These are phyloP conservation scores for Heliothis virescens DNA, from an alignment of 1,140 invertebrate species.

Conservation along the genomic window DNA sequence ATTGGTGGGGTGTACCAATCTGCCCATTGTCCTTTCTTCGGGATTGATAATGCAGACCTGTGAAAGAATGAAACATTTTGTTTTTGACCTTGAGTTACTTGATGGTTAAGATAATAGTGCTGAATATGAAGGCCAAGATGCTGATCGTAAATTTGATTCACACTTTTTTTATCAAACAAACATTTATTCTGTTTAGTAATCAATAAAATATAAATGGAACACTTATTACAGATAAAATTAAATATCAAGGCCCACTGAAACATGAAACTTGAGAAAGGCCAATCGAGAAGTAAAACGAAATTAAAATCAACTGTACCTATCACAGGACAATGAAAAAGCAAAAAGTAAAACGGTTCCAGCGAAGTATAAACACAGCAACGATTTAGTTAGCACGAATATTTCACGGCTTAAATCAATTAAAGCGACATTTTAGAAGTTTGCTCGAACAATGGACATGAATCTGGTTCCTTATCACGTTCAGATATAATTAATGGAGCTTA, in stretches of 20 bases:
- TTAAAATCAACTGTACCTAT: too few relatives aligned
- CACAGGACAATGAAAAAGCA: not conserved
- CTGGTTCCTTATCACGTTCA: conserved; percentile 53
- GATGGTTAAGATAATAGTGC: not conserved
- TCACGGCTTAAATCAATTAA: conserved; percentile 45
- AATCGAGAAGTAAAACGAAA: too few relatives aligned
- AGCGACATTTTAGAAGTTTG: conserved; percentile 49
- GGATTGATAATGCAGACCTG: not conserved
- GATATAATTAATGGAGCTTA: conserved; percentile 55
- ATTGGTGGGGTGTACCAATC: too few relatives aligned
- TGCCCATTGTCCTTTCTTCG: too few relatives aligned
- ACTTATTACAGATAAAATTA: too few relatives aligned
- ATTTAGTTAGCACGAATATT: conserved; percentile 43
- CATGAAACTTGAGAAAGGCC: too few relatives aligned
- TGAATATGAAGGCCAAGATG: too few relatives aligned
- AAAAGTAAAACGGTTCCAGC: conserved; percentile 3
- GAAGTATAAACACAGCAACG: not conserved
- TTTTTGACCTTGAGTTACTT: not conserved
- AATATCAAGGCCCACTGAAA: too few relatives aligned
- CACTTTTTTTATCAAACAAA: too few relatives aligned
- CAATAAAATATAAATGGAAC: too few relatives aligned
- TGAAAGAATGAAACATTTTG: not conserved
- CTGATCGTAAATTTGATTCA: too few relatives aligned
- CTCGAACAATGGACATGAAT: conserved; percentile 49
- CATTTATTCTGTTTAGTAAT: too few relatives aligned